Conservation (phyloP, 1,140 invertebrate genomes). For the Sipha flava region DNA sequence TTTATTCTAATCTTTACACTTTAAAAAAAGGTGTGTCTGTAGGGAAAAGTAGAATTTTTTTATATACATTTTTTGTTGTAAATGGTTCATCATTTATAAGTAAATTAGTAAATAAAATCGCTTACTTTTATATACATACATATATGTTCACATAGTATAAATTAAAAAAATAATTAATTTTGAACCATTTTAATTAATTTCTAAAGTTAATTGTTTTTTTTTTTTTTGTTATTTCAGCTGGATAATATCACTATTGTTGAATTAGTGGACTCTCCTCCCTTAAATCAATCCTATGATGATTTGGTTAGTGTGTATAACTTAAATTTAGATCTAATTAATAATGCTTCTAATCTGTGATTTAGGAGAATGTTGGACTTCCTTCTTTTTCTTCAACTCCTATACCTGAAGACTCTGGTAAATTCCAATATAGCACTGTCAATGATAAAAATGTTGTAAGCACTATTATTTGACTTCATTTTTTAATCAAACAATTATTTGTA, state of each 20-base stretch:
- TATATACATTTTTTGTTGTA: too few species aligned
- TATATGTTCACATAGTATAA: not conserved
- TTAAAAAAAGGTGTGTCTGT: too few species aligned
- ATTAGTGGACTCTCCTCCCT: not conserved
- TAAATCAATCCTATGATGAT: conserved; percentile 6
- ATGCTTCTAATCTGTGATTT: not conserved
- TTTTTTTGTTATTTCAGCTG: not conserved
- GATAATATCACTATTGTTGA: not conserved
- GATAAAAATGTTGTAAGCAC: not conserved
- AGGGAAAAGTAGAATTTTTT: too few species aligned
- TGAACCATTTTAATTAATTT: not conserved
- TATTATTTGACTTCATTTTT: not conserved
- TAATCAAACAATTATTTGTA: not conserved
- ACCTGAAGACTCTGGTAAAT: not conserved
- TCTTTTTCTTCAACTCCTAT: conserved; percentile 20
- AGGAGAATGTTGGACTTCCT: conserved; percentile 8
- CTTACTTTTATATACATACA: too few species aligned
- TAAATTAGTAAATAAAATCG: too few species aligned
- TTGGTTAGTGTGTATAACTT: not conserved
- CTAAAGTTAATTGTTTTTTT: not conserved
- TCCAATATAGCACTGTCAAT: not conserved
- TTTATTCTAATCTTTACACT: too few species aligned
- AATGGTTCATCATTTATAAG: too few species aligned
- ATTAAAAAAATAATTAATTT: not conserved
- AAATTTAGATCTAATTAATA: not conserved